phyloP scores from a whole-genome alignment of 1,140 invertebrate species.

The Magallana gigas region DNA sequence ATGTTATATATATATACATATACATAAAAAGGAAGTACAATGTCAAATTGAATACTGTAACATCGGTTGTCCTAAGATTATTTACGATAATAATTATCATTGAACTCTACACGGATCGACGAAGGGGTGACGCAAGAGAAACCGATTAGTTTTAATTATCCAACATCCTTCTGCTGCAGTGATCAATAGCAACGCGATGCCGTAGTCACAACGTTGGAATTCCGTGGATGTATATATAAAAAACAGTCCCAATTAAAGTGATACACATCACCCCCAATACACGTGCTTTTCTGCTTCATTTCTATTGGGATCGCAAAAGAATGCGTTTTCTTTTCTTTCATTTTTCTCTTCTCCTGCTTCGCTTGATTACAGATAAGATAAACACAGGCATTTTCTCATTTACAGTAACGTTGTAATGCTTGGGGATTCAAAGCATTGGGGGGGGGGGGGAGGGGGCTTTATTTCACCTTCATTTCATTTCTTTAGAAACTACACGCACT shows the following conservation, averaged over 20 bases:
- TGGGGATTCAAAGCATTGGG: no score
- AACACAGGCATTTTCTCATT: neutral
- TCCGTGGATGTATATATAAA: neutral
- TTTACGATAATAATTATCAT: neutral
- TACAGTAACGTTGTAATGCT: neutral
- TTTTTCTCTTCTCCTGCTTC: neutral
- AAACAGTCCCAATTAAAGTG: neutral
- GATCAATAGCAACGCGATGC: neutral
- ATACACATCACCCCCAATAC: neutral
- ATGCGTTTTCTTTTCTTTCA: neutral
- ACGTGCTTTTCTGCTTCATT: neutral
- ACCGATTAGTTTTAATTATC: conserved; percentile 12
- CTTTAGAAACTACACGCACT: no score
- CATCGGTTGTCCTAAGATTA: no score
- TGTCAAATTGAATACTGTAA: no score
- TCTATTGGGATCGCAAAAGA: neutral
- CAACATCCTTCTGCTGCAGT: neutral
- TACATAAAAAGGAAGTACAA: no score
- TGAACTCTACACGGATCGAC: neutral
- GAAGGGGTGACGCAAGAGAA: neutral
- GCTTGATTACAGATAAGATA: neutral
- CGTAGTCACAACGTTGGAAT: conserved; percentile 18
- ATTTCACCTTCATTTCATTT: no score
- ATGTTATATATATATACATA: no score
- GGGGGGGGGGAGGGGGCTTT: no score